Evolutionary conservation across 2,797 vertebrate species (phyloP), one percentile per base, ranked within the genome.

Genomic region (Rhinophrynus dorsalis): DNA sequence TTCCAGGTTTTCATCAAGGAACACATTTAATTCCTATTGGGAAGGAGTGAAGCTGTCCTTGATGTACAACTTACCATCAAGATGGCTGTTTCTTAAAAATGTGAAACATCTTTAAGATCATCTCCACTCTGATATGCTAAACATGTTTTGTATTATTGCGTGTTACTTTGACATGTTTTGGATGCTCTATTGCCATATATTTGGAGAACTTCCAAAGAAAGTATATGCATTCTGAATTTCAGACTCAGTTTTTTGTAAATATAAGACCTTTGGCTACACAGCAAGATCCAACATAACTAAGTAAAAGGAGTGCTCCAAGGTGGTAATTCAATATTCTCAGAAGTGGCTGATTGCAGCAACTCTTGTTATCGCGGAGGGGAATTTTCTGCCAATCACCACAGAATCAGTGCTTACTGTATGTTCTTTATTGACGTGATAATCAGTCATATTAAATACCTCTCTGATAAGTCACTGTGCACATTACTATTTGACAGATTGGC

Each of bases 401-500:
- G n/a, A 17, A 40, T 48, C 26, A 37, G 32, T 18, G 48, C 59
- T 11, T 21, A 17, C 50, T 26, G 11, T 29, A 59, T 23, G 37
- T 26, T 26, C 33, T 47, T 59, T 42, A 60, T 45, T 66, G 70
- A 66, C 62, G 60, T 13, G 55, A 18, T 51, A 62, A 73, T 73
- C 55, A 66, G 8, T 73, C 62, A 66, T 65, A 65, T 66, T 73
- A 67, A 73, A 73, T 67, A 54, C 45, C 24, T 66, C 62, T 60
- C 29, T 67, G 47, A 45, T 67, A 54, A 66, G 45, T 60, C 70
- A 54, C 62, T 72, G 48, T 73, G 27, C 55, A 27, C 11, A 37
- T 51, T 52, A 45, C 56, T 59, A 4, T 45, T 67, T 66, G 70
- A 73, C 70, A 52, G 60, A 73, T 73, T 73, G 52, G 55, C 27